Percentiles rank a stretch among this genome's conserved stretches.
Evolutionary conservation across 37 sponge, comb jelly and placozoan species (phyloP).

Genomic region (Eunapius fragilis): DNA sequence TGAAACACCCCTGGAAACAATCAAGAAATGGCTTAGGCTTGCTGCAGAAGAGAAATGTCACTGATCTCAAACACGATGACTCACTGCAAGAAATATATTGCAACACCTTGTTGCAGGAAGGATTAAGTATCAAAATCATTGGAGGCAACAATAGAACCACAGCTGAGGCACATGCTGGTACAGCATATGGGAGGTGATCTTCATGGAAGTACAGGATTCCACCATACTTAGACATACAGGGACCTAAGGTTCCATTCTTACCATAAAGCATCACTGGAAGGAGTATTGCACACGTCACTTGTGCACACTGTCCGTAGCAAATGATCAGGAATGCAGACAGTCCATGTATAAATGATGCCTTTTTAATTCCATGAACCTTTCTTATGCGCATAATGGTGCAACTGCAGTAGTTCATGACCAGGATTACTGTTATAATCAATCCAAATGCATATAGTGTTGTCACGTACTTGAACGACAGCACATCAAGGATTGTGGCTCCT

Average conservation of each 20-base stretch:
- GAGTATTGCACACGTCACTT: constrained; percentile 18
- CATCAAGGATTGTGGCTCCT: constrained; percentile 18
- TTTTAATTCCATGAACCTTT: neutral
- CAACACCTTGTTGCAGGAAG: constrained; percentile 17
- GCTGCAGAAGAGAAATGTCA: constrained; percentile 1
- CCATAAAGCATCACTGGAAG: neutral
- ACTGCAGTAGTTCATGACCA: constrained; percentile 6
- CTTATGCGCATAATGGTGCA: neutral
- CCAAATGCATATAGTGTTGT: constrained; percentile 27
- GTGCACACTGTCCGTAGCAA: constrained; percentile 32
- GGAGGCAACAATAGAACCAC: constrained; percentile 33
- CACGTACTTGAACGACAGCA: constrained; percentile 41
- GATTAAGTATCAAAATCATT: constrained; percentile 24
- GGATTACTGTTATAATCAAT: neutral
- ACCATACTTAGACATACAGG: constrained; percentile 19
- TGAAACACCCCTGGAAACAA: constrained; percentile 46
- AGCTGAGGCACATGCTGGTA: constrained; percentile 28
- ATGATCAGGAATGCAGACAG: constrained; percentile 40
- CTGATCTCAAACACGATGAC: neutral
- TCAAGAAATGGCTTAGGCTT: constrained; percentile 56
- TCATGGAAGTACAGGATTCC: constrained; percentile 19
- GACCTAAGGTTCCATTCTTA: neutral
- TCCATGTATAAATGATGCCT: constrained; percentile 22
- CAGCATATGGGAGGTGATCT: constrained; percentile 51
- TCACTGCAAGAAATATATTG: constrained; percentile 17